Evolutionary conservation across 1,140 invertebrate species (phyloP).

Genomic region (Sesamia nonagrioides): DNA sequence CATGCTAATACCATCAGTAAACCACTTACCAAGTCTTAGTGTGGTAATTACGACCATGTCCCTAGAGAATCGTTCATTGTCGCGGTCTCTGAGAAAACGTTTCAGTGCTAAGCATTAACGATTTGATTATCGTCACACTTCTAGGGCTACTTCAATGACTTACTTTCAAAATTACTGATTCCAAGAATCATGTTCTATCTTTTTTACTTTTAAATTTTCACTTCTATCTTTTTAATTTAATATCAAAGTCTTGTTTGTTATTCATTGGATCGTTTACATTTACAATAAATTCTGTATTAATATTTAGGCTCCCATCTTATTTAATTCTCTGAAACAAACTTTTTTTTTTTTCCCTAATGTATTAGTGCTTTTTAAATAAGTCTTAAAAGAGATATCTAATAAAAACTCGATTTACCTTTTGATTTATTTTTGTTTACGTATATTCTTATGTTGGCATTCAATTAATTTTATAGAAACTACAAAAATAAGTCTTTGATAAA

Average conservation of each 20-base stretch:
- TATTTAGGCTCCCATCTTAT: not conserved
- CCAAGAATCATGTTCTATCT: not conserved
- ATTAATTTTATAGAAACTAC: too few relatives aligned
- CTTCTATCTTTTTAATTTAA: not conserved
- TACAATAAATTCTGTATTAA: not conserved
- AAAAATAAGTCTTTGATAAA: too few relatives aligned
- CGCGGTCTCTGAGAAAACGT: not conserved
- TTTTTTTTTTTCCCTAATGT: too few relatives aligned
- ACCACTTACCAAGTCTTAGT: slow-evolving; percentile 27
- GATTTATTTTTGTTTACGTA: too few relatives aligned
- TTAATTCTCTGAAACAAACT: not conserved
- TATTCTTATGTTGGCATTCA: too few relatives aligned
- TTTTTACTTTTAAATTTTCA: not conserved
- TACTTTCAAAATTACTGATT: not conserved
- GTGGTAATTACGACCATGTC: slow-evolving; percentile 3
- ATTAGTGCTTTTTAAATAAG: too few relatives aligned
- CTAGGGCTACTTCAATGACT: not conserved
- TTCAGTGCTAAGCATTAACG: not conserved
- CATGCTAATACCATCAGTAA: not conserved
- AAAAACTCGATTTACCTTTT: too few relatives aligned
- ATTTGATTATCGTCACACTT: not conserved
- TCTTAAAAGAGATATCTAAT: too few relatives aligned
- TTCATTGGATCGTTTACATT: not conserved
- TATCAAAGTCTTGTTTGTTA: not conserved
- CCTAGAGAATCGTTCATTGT: slow-evolving; percentile 18